Evolutionary conservation across 1,140 invertebrate species (phyloP).

Genomic region (Aphidius gifuensis): DNA sequence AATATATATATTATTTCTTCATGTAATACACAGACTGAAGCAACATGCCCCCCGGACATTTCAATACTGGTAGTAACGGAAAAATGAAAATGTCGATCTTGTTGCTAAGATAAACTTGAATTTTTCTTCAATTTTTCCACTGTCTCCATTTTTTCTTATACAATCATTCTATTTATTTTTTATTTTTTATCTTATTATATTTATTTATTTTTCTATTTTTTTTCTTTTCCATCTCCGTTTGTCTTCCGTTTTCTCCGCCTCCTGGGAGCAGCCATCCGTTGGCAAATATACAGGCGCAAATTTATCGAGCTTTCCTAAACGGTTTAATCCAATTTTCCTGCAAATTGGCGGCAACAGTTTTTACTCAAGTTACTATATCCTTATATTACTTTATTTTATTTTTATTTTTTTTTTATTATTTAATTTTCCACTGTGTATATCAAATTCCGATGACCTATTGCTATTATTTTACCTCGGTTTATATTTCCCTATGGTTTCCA

Average conservation of each 20-base stretch:
- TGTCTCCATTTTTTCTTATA: not conserved
- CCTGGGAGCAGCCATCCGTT: slow-evolving; percentile 21
- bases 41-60: not conserved
- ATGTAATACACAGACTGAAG: not conserved
- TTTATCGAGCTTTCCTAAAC: slow-evolving; percentile 34
- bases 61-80: not conserved
- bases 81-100: slow-evolving; percentile 7
- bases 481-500: no score
- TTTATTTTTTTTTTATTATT: not conserved
- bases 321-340: slow-evolving; percentile 34
- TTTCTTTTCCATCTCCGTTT: slow-evolving; percentile 8
- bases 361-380: slow-evolving; percentile 21
- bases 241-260: slow-evolving; percentile 19
- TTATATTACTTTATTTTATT: slow-evolving; percentile 2
- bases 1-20: no score
- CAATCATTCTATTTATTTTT: not conserved
- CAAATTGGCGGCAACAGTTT: slow-evolving; percentile 34
- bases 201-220: slow-evolving; percentile 12
- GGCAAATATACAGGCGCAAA: slow-evolving; percentile 30
- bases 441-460: no score
- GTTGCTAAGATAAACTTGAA: not conserved
- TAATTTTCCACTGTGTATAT: not conserved
- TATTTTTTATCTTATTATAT: slow-evolving; percentile 13
- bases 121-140: slow-evolving; percentile 1
- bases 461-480: no score